Evolutionary conservation across 2,888 invertebrate species (phyloP), one percentile per base, ranked within the genome.

Genomic region (Pediacus dermestoides): DNA sequence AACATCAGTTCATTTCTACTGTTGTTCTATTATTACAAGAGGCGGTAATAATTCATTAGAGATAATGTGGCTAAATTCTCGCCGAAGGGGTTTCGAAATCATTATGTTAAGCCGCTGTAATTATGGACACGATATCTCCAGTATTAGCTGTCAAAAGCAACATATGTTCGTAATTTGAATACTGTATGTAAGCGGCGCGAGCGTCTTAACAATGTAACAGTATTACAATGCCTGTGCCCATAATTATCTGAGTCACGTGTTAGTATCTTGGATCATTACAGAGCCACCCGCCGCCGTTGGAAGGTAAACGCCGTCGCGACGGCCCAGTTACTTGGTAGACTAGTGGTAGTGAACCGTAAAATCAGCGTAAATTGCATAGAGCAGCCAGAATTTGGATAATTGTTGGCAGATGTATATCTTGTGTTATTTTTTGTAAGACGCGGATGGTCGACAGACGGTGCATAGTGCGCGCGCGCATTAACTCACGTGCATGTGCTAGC

Each of bases 161-260:
- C 63, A 63, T 63, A 62, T 63, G 64, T 64, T 63, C 50, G 50
- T 60, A 60, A 60, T 62, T 60, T 61, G 58, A 57, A 59, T 54
- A 54, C 52, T 50, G 51, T 43, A 44, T 39, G 46, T 36, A 50
- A 46, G 52, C 53, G 48, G 52, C 53, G 50, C 55, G 50, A 43
- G 47, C 41, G 48, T 46, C 50, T 52, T 52, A 55, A 64, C 61
- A 62, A 61, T 61, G 64, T 68, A 66, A 65, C 64, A 66, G 66
- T 65, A 64, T 61, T 46, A 60, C 56, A 60, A 60, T 61, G 55
- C 54, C 59, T 53, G 53, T 54, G 52, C 55, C 58, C 53, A 57
- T 64, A 66, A 68, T 66, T 63, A 67, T 65, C 64, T 53, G 48
- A 53, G 64, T 68, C 69, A 69, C 67, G 67, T 68, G 68, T 64